phyloP scores from a whole-genome alignment of 2,888 invertebrate genomes.

The Zeuzera pyrina region DNA sequence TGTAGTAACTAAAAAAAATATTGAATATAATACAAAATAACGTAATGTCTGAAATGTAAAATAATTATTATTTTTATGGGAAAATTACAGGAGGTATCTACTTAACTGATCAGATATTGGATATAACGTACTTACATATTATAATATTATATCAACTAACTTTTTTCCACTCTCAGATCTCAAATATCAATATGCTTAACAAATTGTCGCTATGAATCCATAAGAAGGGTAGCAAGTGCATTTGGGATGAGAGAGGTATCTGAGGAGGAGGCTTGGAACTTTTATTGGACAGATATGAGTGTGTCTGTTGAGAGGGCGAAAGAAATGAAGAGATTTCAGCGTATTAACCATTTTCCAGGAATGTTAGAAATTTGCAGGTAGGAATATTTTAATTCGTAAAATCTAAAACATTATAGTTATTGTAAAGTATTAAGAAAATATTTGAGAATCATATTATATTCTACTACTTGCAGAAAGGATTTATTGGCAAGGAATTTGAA shows the following conservation, averaged over 20 bases:
- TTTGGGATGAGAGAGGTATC: conserved; percentile 84
- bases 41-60: no score
- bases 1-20: no score
- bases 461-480: conserved; percentile 86
- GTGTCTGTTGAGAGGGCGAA: conserved; percentile 90
- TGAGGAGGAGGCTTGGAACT: conserved; percentile 89
- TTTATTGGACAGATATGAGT: conserved; percentile 92
- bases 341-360: conserved; percentile 94
- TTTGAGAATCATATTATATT: neutral
- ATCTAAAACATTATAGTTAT: neutral
- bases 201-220: conserved; percentile 82
- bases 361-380: conserved; percentile 87
- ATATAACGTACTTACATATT: no score
- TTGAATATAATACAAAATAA: no score
- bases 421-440: neutral
- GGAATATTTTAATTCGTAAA: neutral
- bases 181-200: conserved; percentile 77
- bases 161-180: no score
- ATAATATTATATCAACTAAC: no score
- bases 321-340: conserved; percentile 93
- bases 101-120: no score
- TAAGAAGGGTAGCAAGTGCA: conserved; percentile 78
- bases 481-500: conserved; percentile 90
- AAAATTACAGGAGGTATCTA: no score
- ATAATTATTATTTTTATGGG: no score